Evolutionary conservation across 2,888 invertebrate species (phyloP).

Genomic region (Dryobota labecula): DNA sequence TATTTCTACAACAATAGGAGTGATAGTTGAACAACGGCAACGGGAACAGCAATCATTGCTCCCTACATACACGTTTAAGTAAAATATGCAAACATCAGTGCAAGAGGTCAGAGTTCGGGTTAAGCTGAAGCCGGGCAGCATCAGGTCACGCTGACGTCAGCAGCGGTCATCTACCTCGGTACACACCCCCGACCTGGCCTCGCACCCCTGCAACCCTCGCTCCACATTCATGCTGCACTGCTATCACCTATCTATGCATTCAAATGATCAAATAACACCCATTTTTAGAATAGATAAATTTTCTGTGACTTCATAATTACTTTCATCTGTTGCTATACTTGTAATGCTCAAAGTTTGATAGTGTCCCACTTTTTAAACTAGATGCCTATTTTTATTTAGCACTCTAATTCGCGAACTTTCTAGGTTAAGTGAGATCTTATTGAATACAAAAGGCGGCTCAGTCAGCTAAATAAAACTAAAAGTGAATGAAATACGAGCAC

Average conservation of each 20-base stretch:
- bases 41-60: slow-evolving; percentile 34
- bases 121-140: slow-evolving; percentile 88
- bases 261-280: slow-evolving; percentile 54
- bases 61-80: slow-evolving; percentile 54
- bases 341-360: background rate
- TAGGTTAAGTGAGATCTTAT: slow-evolving; percentile 14
- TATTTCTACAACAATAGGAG: background rate
- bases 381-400: slow-evolving; percentile 15
- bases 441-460: slow-evolving; percentile 22
- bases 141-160: slow-evolving; percentile 91
- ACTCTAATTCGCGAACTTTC: slow-evolving; percentile 22
- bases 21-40: slow-evolving; percentile 20
- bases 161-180: slow-evolving; percentile 79
- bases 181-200: slow-evolving; percentile 69
- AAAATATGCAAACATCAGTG: slow-evolving; percentile 68
- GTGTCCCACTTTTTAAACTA: slow-evolving; percentile 12
- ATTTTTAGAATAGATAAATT: slow-evolving; percentile 42
- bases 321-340: background rate
- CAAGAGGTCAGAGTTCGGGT: slow-evolving; percentile 86
- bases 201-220: slow-evolving; percentile 72
- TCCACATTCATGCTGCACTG: slow-evolving; percentile 76
- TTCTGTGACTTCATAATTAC: background rate
- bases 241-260: slow-evolving; percentile 64
- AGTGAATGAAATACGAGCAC: slow-evolving; percentile 26
- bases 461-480: slow-evolving; percentile 17